Conservation (phyloP, 2,888 invertebrate species). For the Lymantria dispar region DNA sequence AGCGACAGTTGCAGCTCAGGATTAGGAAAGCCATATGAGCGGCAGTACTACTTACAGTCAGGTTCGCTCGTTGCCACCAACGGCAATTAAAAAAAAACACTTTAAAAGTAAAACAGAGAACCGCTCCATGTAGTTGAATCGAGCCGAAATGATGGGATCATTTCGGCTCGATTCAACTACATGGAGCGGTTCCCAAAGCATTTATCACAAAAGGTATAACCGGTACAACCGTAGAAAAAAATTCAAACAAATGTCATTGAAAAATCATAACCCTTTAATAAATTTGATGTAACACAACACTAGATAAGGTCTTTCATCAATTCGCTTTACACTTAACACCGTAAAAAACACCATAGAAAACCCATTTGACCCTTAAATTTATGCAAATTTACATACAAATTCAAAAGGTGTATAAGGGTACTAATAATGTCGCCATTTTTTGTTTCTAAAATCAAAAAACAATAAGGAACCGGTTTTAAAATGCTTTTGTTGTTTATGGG, state of each 20-base stretch:
- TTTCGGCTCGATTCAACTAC: too few relatives aligned
- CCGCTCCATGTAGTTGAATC: neutral
- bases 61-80: too few relatives aligned
- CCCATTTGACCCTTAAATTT: conserved; percentile 35
- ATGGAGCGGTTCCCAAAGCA: neutral
- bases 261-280: conserved; percentile 31
- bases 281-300: conserved; percentile 37
- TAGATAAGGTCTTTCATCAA: conserved; percentile 31
- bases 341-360: conserved; percentile 26
- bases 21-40: too few relatives aligned
- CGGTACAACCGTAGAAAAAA: conserved; percentile 12
- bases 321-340: conserved; percentile 28
- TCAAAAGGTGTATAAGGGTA: conserved; percentile 31
- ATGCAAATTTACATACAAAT: conserved; percentile 30
- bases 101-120: too few relatives aligned
- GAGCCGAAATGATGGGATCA: too few relatives aligned
- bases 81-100: too few relatives aligned
- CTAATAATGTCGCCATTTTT: conserved; percentile 36
- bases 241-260: conserved; percentile 24
- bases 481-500: conserved; percentile 30
- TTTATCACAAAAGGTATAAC: conserved; percentile 5
- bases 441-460: conserved; percentile 35
- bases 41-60: too few relatives aligned
- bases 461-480: conserved; percentile 35
- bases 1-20: too few relatives aligned